phyloP scores from a whole-genome alignment of 2,797 vertebrate genomes.

The Pogonophryne albipinna region DNA sequence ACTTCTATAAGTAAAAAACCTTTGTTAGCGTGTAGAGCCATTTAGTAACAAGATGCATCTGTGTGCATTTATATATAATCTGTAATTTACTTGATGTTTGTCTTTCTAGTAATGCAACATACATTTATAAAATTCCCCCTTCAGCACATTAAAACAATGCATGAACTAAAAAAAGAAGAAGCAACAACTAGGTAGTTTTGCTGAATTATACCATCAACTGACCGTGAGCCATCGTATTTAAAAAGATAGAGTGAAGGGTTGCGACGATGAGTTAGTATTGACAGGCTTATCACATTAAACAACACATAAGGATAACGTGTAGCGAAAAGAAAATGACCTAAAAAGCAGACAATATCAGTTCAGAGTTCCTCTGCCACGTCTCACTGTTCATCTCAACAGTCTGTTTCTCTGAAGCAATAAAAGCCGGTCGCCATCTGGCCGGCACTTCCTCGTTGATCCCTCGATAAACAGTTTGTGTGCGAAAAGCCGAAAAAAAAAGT shows the following conservation, averaged over 20 bases:
- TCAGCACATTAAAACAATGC: conserved; percentile 41
- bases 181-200: conserved; percentile 56
- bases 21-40: conserved; percentile 57
- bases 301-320: conserved; percentile 34
- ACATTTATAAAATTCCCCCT: conserved; percentile 42
- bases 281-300: conserved; percentile 62
- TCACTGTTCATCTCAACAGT: conserved; percentile 37
- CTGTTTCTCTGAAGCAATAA: conserved; percentile 38
- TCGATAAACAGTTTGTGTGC: conserved; percentile 39
- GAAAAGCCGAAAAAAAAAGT: conserved; percentile 18
- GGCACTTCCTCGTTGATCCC: conserved; percentile 49
- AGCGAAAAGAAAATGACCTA: conserved; percentile 48
- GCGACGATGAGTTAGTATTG: conserved; percentile 69
- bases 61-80: conserved; percentile 31
- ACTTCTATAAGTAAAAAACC: conserved; percentile 32
- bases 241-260: conserved; percentile 65
- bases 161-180: conserved; percentile 31
- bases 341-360: conserved; percentile 24
- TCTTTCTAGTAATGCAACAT: conserved; percentile 33
- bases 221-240: conserved; percentile 63
- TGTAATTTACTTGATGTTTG: conserved; percentile 25
- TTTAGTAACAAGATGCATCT: conserved; percentile 38
- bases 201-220: conserved; percentile 66
- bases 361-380: conserved; percentile 21
- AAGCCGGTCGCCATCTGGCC: conserved; percentile 30